Evolutionary conservation across 2,888 invertebrate genomes (phyloP), one percentile per base, ranked within the genome.

Genomic region (Romanomermis culicivorax): DNA sequence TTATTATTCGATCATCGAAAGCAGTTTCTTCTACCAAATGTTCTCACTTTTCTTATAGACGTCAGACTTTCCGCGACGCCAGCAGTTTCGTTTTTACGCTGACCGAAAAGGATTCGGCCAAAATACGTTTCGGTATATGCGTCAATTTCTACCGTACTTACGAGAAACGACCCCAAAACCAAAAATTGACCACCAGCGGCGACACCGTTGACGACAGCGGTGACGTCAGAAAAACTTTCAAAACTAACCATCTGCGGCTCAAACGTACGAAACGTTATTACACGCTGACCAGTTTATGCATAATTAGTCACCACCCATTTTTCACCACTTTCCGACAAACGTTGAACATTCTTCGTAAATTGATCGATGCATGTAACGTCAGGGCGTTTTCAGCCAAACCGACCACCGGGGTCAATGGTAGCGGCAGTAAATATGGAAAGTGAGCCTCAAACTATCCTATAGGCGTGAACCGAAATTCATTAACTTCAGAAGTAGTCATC

Each of bases 101-200:
- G 61, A 99, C 97, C 24, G 97, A 97, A 70, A 97, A 99, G 72
- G 97, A 97, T 74, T 89, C 91, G 17, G 91, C 87, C 83, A 83
- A 73, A 84, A 79, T 89, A 29, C 68, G 76, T 3, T 97, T 84
- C 70, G 97, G 97, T 42, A 45, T 45, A 7, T 45, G 47, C 23
- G 47, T 45, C 23, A 45, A 45, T 23, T 45, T 45, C 23, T 65
- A 63, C 53, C 62, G 62, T 43, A 52, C 61, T 1, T 60, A 61
- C 52, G 62, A 62, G 23, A 45, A 45, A 45, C 47, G 24, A 45
- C 47, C 7, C n/a, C 23, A n/a, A 11, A 23, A 20, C 4, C 47
- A 45, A 45, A 45, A 45, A 45, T 7, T 7, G 7, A 7, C 47
- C 23, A 11, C 7, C 7, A 17, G 14, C 7, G 11, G 11, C 17